phyloP scores from a whole-genome alignment of 2,113 vertebrate species.

The Silurus glanis region DNA sequence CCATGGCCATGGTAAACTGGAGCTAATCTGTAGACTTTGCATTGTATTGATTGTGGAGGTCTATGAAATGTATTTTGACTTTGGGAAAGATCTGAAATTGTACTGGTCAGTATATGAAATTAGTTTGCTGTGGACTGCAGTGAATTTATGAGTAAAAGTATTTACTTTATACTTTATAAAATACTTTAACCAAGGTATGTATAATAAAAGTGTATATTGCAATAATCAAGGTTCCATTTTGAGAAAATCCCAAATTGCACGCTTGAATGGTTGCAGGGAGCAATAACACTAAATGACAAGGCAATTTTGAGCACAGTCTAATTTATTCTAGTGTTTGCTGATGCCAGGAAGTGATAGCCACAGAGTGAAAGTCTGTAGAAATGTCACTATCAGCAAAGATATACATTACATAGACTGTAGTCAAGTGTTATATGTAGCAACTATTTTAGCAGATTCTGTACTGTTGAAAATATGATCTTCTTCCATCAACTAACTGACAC shows the following conservation, averaged over 20 bases:
- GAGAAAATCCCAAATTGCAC: neutral
- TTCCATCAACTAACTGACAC: neutral
- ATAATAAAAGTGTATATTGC: neutral
- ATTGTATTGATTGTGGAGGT: neutral
- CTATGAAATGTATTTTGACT: neutral
- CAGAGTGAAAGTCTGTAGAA: neutral
- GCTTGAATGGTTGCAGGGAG: neutral
- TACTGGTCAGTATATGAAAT: neutral
- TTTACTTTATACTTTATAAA: neutral
- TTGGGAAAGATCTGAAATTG: neutral
- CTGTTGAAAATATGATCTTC: neutral
- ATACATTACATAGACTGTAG: neutral
- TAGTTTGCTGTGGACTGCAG: neutral
- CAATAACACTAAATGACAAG: neutral
- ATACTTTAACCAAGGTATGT: neutral
- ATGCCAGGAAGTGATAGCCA: slow-evolving; percentile 20
- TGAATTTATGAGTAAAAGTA: neutral
- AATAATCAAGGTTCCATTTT: neutral
- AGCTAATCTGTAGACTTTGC: neutral
- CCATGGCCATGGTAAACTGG: neutral
- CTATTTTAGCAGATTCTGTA: neutral
- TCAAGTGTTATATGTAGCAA: neutral
- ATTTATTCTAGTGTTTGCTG: neutral
- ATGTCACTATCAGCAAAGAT: neutral
- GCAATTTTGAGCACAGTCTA: neutral